A percentile compares a stretch with the other conserved stretches of the same genome.
These are phyloP conservation scores for Operophtera brumata DNA, from an alignment of 2,888 invertebrate genomes.

Conservation along the genomic window DNA sequence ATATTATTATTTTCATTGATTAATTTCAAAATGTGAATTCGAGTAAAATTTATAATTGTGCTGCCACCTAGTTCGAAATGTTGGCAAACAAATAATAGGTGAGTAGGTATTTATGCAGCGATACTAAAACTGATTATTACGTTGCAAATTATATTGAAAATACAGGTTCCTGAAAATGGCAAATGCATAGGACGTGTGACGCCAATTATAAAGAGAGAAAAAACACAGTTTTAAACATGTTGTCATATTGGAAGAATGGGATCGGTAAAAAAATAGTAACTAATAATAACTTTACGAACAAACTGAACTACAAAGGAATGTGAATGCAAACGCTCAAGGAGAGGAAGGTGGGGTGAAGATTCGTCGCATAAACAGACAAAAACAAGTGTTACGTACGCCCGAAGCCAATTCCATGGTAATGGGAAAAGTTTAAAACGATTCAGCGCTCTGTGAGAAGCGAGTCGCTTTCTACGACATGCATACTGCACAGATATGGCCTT, in stretches of 20 bases:
- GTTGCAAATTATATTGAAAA: no score
- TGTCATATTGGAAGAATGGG: neutral
- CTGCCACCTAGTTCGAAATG: no score
- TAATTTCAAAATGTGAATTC: no score
- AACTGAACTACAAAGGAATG: conserved; percentile 14
- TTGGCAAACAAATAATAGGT: no score
- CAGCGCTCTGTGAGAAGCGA: conserved; percentile 35
- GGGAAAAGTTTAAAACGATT: conserved; percentile 66
- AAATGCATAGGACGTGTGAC: no score
- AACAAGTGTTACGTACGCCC: conserved; percentile 46
- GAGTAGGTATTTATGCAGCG: no score
- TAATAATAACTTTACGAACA: neutral
- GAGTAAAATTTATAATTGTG: no score
- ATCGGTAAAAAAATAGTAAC: no score
- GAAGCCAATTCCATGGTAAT: conserved; percentile 55
- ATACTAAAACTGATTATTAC: no score
- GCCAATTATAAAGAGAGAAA: no score
- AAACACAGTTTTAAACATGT: neutral
- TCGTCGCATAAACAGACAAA: conserved; percentile 43
- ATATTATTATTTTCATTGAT: no score
- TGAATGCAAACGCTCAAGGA: conserved; percentile 12
- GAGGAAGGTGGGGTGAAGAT: conserved; percentile 21
- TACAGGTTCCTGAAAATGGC: no score
- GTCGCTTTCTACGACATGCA: conserved; percentile 35
- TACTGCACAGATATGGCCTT: conserved; percentile 21